These are phyloP conservation scores for Sphenopsis melanotis DNA, from an alignment of 2,797 vertebrate species.

Conservation along the genomic window DNA sequence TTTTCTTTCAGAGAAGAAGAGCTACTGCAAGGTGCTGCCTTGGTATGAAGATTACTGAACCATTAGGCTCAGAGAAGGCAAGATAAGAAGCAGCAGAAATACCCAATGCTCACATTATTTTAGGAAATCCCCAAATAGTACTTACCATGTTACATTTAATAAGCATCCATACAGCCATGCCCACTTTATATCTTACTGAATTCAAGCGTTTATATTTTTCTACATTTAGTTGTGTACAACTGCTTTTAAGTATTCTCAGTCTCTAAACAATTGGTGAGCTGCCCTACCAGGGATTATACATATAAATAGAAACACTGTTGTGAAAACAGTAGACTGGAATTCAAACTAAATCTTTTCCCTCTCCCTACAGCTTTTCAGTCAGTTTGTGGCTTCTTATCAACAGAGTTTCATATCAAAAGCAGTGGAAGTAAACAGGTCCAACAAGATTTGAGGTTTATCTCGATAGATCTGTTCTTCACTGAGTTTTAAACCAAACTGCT, in stretches of 20 bases:
- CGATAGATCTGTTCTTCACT: not conserved
- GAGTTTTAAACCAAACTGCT: not conserved
- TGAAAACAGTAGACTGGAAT: not conserved
- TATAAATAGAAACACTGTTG: not conserved
- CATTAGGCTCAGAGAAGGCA: not conserved
- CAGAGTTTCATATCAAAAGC: not conserved
- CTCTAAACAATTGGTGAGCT: not conserved
- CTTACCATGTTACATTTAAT: not conserved
- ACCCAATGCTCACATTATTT: not conserved
- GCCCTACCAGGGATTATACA: not conserved
- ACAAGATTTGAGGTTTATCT: conserved; percentile 24
- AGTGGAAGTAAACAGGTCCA: conserved; percentile 16
- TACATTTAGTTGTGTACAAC: not conserved
- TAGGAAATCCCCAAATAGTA: not conserved
- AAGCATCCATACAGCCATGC: not conserved
- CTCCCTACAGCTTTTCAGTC: not conserved
- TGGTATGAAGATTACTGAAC: not conserved
- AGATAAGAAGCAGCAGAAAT: not conserved
- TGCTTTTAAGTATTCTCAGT: not conserved
- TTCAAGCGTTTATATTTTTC: not conserved
- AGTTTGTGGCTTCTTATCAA: not conserved
- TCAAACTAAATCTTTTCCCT: not conserved
- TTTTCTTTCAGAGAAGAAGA: not conserved
- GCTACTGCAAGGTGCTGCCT: not conserved
- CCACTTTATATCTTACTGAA: not conserved